Conservation (phyloP, 2,797 vertebrate genomes). For the Lacerta agilis region DNA sequence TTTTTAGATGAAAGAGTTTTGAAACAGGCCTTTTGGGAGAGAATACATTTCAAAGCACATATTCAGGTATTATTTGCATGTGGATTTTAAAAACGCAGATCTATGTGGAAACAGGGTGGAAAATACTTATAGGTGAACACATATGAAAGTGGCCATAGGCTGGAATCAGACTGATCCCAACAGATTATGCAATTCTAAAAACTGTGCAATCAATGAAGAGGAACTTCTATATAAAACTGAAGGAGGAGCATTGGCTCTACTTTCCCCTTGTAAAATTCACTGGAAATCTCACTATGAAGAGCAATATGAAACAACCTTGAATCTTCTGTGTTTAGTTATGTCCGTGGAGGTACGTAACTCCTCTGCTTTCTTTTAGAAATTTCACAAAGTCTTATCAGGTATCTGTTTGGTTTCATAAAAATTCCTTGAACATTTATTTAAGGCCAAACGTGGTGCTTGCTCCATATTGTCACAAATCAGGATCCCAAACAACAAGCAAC, state of each 20-base stretch:
- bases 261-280: background rate
- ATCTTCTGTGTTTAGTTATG: background rate
- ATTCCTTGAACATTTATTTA: background rate
- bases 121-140: background rate
- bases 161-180: background rate
- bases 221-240: background rate
- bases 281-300: background rate
- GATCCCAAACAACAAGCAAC: too few relatives aligned
- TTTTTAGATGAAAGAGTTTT: background rate
- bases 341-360: background rate
- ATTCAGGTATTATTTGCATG: background rate
- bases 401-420: background rate
- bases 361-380: background rate
- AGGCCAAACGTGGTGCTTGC: too few relatives aligned
- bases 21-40: background rate
- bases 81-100: background rate
- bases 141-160: background rate
- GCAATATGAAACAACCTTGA: background rate
- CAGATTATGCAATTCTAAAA: background rate
- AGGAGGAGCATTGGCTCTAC: background rate
- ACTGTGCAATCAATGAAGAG: background rate
- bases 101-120: background rate
- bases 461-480: too few relatives aligned
- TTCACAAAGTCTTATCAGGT: too few relatives aligned
- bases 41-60: too few relatives aligned